A percentile compares a stretch with the other conserved stretches of the same genome.
Conservation (phyloP, 2,888 invertebrate species). For the Microplitis deprimator region DNA sequence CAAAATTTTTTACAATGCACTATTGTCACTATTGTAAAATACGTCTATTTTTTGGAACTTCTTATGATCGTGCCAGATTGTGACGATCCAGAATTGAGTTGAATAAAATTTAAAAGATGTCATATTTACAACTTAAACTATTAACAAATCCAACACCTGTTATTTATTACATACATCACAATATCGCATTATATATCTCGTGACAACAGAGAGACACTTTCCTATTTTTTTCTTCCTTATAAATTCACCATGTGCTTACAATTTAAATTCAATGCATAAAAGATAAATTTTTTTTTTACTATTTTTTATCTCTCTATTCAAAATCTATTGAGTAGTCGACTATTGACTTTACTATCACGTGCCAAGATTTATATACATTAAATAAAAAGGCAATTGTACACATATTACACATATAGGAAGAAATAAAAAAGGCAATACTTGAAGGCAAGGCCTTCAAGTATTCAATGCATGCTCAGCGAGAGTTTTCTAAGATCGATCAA, state of each 20-base stretch:
- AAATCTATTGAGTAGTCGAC: neutral
- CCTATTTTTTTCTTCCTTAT: neutral
- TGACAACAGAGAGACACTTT: neutral
- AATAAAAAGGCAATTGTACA: constrained; percentile 18
- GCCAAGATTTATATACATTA: constrained; percentile 2
- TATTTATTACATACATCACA: no score
- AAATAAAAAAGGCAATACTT: constrained; percentile 41
- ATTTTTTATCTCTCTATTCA: neutral
- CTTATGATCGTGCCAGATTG: no score
- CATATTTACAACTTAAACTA: no score
- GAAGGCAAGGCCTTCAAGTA: constrained; percentile 25
- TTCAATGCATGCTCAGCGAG: constrained; percentile 51
- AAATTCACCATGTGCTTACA: neutral
- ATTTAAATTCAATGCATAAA: constrained; percentile 3
- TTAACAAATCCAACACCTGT: no score
- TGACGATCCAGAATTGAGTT: no score
- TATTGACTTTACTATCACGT: constrained; percentile 5
- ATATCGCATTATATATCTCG: neutral
- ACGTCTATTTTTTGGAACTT: no score
- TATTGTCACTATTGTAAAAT: no score
- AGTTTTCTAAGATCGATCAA: constrained; percentile 56
- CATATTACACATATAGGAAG: constrained; percentile 28
- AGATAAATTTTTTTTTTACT: neutral
- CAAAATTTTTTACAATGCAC: no score
- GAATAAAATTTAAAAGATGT: no score